Percentiles rank a stretch among this genome's conserved stretches.
Conservation (phyloP, 2,888 invertebrate genomes). For the Polymixis flavicincta region DNA sequence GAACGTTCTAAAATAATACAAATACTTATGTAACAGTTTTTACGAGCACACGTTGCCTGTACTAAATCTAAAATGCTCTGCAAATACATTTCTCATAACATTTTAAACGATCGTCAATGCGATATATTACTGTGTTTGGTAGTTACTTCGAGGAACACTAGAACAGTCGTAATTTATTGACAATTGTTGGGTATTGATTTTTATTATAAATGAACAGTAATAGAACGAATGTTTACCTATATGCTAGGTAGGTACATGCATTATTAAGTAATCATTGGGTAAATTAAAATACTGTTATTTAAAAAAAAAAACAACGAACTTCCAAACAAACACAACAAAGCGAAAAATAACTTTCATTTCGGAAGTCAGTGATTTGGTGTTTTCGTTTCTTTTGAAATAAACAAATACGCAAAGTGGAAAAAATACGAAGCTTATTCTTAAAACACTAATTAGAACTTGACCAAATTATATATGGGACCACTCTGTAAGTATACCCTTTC, state of each 20-base stretch:
- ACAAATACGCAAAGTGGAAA: too few relatives aligned
- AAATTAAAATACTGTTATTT: neutral
- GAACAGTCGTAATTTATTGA: conserved; percentile 9
- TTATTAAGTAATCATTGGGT: neutral
- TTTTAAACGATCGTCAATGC: conserved; percentile 2
- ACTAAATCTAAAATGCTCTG: conserved; percentile 34
- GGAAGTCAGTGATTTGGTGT: too few relatives aligned
- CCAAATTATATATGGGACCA: too few relatives aligned
- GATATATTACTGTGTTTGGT: neutral
- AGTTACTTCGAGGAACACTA: neutral
- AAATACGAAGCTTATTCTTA: too few relatives aligned
- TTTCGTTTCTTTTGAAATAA: too few relatives aligned
- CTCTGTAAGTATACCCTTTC: too few relatives aligned
- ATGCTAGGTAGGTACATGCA: neutral
- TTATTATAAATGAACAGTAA: neutral
- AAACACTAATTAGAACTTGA: too few relatives aligned
- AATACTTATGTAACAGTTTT: conserved; percentile 22
- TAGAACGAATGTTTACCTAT: neutral
- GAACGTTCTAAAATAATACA: conserved; percentile 43
- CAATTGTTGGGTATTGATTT: neutral
- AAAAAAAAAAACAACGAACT: too few relatives aligned
- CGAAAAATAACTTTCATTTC: too few relatives aligned
- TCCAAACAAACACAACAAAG: too few relatives aligned
- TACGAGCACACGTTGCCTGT: conserved; percentile 32
- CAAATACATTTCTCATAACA: conserved; percentile 39